Evolutionary conservation across 2,797 vertebrate species (phyloP), one percentile per base, ranked within the genome.

Genomic region (Enteromius viviparus): DNA sequence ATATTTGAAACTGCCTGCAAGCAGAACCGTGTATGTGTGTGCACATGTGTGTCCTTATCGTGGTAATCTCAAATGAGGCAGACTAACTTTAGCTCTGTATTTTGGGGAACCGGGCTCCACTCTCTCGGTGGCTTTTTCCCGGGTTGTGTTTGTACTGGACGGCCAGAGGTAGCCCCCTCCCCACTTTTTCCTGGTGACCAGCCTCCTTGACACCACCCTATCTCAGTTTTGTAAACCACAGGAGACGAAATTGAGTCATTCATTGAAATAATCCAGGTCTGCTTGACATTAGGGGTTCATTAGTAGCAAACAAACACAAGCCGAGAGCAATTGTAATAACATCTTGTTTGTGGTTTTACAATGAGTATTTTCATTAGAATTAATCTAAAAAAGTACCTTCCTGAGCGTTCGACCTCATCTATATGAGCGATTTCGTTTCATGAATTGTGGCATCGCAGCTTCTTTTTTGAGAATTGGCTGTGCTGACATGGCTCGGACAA

Each of bases 91-190:
- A 92, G 91, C 84, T 80, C 0, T 53, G 87, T 89, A 80, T 83
- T 85, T 85, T 85, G 89, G 88, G 81, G 80, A 87, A 90, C 88
- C 76, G 88, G 76, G 81, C 85, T 84, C 65, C 70, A 78, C 82
- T 87, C 87, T 70, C 47, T 85, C 53, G 79, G 79, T 86, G 81
- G 90, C 91, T 94, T 93, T 94, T 92, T 94, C 92, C 93, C 87
- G 89, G 87, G 88, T 89, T 92, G 88, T 94, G 92, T 95, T 95
- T 95, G 91, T 93, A 81, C 91, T 92, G 92, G 93, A 92, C 55
- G 84, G 91, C 91, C 88, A 76, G 88, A 90, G 90, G 91, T 93
- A 92, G 91, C 89, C 34, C 81, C 1, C 37, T 78, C 87, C 86
- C 89, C 87, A 84, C 90, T 84, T 42, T 75, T 92, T 89, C 91